phyloP scores from a whole-genome alignment of 2,797 vertebrate species.

The Pseudomugil tenellus region DNA sequence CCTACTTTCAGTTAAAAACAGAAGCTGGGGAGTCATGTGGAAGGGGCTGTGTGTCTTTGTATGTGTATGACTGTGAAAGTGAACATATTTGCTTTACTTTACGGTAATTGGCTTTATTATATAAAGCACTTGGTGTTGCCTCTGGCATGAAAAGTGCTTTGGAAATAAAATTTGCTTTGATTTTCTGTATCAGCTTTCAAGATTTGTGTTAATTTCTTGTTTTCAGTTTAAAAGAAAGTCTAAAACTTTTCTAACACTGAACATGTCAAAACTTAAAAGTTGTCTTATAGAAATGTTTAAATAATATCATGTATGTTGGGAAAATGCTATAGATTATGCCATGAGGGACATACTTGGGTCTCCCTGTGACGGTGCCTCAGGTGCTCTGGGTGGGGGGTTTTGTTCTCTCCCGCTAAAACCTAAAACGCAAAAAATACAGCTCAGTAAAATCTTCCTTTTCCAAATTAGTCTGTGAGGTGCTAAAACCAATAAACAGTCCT shows the following conservation, averaged over 20 bases:
- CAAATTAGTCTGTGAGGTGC: not conserved
- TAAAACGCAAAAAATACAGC: conserved; percentile 64
- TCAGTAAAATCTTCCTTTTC: not conserved
- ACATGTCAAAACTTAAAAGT: not conserved
- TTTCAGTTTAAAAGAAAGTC: not conserved
- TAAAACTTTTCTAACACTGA: no score
- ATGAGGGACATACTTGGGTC: conserved; percentile 87
- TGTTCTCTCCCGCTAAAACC: conserved; percentile 84
- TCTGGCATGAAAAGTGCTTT: no score
- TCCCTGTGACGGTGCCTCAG: conserved; percentile 85
- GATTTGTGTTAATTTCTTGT: not conserved
- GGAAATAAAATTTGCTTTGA: no score
- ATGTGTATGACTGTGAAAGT: no score
- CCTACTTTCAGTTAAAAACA: no score
- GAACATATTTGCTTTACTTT: no score
- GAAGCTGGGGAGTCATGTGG: no score
- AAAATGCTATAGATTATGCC: not conserved
- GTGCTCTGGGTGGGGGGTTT: conserved; percentile 79
- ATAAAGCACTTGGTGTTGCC: no score
- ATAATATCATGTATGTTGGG: no score
- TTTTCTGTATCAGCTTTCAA: not conserved
- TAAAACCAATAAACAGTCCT: not conserved
- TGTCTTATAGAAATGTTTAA: not conserved
- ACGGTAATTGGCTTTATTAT: no score
- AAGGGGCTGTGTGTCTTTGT: no score